These are phyloP conservation scores for Cosmia trapezina DNA, from an alignment of 2,888 invertebrate genomes.

Conservation along the genomic window DNA sequence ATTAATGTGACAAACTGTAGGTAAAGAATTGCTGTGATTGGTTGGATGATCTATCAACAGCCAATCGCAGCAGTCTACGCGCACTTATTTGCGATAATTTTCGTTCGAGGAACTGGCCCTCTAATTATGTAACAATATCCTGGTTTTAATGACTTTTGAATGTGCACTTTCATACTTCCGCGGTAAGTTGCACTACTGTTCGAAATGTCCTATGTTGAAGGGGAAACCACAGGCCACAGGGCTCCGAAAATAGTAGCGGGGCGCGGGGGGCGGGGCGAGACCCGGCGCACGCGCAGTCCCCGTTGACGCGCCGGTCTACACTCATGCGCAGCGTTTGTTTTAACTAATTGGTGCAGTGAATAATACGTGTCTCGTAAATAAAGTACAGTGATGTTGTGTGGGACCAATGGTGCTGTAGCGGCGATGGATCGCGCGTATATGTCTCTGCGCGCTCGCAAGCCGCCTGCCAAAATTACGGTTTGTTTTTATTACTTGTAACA, in stretches of 20 bases:
- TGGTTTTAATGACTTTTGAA: slow-evolving; percentile 8
- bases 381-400: slow-evolving; percentile 81
- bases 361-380: slow-evolving; percentile 40
- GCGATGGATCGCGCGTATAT: slow-evolving; percentile 90
- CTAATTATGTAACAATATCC: not conserved
- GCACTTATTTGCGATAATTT: not conserved
- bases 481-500: slow-evolving; percentile 61
- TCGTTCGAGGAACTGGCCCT: not conserved
- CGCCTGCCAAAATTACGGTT: slow-evolving; percentile 83
- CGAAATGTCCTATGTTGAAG: slow-evolving; percentile 53
- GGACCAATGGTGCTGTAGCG: slow-evolving; percentile 84
- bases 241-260: slow-evolving; percentile 82
- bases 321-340: slow-evolving; percentile 65
- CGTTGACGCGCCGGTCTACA: slow-evolving; percentile 70
- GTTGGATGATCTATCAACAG: not conserved
- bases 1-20: not conserved
- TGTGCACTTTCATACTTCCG: slow-evolving; percentile 36
- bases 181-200: slow-evolving; percentile 53
- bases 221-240: slow-evolving; percentile 72
- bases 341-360: slow-evolving; percentile 59
- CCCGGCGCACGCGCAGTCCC: slow-evolving; percentile 76
- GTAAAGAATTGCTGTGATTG: not conserved
- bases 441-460: slow-evolving; percentile 89
- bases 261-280: slow-evolving; percentile 69
- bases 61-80: not conserved